Conservation (phyloP, 2,113 vertebrate species). For the Herpetotheres cachinnans region DNA sequence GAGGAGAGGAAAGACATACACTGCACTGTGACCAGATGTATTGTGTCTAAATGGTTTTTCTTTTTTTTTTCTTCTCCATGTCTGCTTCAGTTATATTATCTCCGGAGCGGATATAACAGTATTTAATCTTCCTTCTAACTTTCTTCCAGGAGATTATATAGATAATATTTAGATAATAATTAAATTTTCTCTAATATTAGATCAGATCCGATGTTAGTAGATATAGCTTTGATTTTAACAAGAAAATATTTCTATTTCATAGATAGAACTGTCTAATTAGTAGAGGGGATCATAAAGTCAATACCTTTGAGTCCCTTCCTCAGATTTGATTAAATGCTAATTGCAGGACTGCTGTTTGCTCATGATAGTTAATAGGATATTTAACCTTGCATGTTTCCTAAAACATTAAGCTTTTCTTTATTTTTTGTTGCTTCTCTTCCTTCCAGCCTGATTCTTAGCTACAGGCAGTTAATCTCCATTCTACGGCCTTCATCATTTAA, state of each 20-base stretch:
- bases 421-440: not conserved
- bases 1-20: not conserved
- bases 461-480: not conserved
- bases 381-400: not conserved
- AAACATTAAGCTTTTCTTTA: not conserved
- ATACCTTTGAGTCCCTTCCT: not conserved
- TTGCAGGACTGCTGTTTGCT: not conserved
- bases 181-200: conserved; percentile 5
- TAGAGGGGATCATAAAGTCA: not conserved
- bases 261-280: not conserved
- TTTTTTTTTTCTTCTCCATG: not conserved
- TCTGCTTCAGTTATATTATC: not conserved
- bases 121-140: not conserved
- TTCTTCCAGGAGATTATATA: not conserved
- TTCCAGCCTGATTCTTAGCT: not conserved
- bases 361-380: not conserved
- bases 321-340: conserved; percentile 18
- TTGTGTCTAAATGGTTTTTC: not conserved
- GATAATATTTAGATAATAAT: conserved; percentile 10
- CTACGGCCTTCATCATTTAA: not conserved
- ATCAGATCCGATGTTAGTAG: not conserved
- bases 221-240: conserved; percentile 1
- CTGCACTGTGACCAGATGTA: not conserved
- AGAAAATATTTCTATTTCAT: not conserved
- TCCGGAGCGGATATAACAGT: not conserved